Evolutionary conservation across 2,797 vertebrate species (phyloP), one percentile per base, ranked within the genome.

Genomic region (Melanotaenia maccullochi): DNA sequence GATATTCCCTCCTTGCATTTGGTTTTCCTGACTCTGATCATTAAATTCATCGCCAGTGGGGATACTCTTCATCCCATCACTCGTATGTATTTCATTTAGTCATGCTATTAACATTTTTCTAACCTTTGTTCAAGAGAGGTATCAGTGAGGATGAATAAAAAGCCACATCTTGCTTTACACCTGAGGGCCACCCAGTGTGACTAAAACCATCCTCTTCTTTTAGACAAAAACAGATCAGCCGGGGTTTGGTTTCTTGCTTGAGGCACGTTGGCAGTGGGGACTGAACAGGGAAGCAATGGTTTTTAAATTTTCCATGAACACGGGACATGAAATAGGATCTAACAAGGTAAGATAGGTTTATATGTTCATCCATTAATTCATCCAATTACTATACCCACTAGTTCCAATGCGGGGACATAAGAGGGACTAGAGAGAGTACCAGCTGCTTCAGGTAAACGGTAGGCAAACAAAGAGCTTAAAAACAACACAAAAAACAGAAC

Each of bases 51-150:
- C n/a, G 83, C 85, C 60, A 0, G 7, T 20, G 76, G 89, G 85
- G 60, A 49, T 60, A 28, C 76, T 62, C 54, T 76, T 82, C 74
- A 70, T 77, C 59, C 49, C 65, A 67, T 64, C 3, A 0, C 72
- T 74, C 65, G 73, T 74, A 30, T 82, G 67, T 68, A 68, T 83
- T 87, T 85, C 72, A 73, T 88, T 90, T 71, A 81, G 78, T 79
- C 73, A 18, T 20, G 54, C 56, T 62, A 68, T 88, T 79, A 86
- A 84, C 77, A 76, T 80, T 82, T 85, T 57, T 75, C 52, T 81
- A 82, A 85, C 80, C 81, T 82, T 73, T 89, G 82, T 68, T 77
- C 38, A 76, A 51, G 73, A 77, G 81, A 79, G 72, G 69, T 68
- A 73, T 74, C 79, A 82, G 67, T 2, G 58, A 68, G 52, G 8